Percentiles rank a stretch among this genome's conserved stretches.
These are phyloP conservation scores for Jacana jacana DNA, from an alignment of 2,113 vertebrate genomes.

Conservation along the genomic window DNA sequence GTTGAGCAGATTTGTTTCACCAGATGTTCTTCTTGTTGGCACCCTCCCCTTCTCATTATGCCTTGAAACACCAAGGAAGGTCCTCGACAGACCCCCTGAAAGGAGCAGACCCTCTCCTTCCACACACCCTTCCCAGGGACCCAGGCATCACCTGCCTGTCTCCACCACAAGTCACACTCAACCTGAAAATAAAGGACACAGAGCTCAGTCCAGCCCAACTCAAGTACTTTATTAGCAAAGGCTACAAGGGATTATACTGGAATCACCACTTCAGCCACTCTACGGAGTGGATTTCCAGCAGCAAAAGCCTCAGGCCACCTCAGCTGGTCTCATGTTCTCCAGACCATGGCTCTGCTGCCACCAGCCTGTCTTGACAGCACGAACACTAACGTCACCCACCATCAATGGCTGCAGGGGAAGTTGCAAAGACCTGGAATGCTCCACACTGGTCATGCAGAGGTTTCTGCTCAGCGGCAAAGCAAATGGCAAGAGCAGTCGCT, in stretches of 20 bases:
- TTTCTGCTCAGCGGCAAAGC: neutral
- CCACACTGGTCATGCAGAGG: too few relatives aligned
- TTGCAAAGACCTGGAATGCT: neutral
- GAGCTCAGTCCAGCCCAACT: neutral
- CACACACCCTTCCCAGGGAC: neutral
- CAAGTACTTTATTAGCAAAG: neutral
- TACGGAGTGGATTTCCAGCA: neutral
- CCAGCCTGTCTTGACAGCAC: neutral
- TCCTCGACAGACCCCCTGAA: neutral
- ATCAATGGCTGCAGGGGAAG: neutral
- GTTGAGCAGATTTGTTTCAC: neutral
- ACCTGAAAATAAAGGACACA: neutral
- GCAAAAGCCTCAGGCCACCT: neutral
- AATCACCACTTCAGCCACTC: too few relatives aligned
- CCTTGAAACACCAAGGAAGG: neutral
- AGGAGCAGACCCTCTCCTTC: neutral
- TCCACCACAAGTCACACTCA: neutral
- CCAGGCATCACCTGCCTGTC: neutral
- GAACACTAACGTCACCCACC: fast-evolving
- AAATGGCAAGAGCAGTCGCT: neutral
- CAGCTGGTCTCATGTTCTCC: neutral
- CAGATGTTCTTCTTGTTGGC: neutral
- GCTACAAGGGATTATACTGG: neutral
- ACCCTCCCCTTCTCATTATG: neutral
- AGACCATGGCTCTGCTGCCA: neutral